Evolutionary conservation across 2,888 invertebrate species (phyloP), one percentile per base, ranked within the genome.

Genomic region (Nomada hirtipes): DNA sequence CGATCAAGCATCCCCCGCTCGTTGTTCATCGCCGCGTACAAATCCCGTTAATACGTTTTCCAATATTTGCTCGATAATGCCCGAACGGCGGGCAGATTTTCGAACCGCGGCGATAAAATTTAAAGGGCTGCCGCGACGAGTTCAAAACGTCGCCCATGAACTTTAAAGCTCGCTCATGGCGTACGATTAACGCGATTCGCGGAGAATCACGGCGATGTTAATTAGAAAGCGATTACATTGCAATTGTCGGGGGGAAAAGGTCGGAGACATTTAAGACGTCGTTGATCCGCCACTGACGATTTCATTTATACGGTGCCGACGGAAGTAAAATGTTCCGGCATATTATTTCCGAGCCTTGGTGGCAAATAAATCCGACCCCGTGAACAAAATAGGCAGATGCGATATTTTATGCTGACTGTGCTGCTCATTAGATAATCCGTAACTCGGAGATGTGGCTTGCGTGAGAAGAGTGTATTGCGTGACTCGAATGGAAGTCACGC

Each of bases 1-100:
- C 79, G 79, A 79, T 79, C 70, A 53, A 71, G 78, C 36, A 53
- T 59, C 53, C 53, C 26, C 9, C 15, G 18, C 18, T 20, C 26
- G 57, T 42, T 57, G 42, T 15, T 75, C 63, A 29, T 20, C 57
- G 50, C 53, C 23, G 36, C 44, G 36, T 36, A 52, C n/a, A 47
- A 53, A 50, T 47, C 52, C 47, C 68, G 80, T 57, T 79, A 80
- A 79, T 68, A 52, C 55, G 72, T 65, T 79, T 73, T 53, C 79
- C 79, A 79, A 80, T 79, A 80, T 80, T 80, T 80, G 72, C 68
- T 18, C 68, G 63, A 72, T 79, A 73, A 69, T 72, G 79, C 69
- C 23, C 50, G 10, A 65, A 29, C 65, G 20, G 50, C n/a, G 26
- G 47, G n/a, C 63, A 53, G 26, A 69, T 80, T 79, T 73, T 59